Base-by-base conservation (phyloP, 2,113 vertebrate species). In the Leptodactylus fuscus region DNA sequence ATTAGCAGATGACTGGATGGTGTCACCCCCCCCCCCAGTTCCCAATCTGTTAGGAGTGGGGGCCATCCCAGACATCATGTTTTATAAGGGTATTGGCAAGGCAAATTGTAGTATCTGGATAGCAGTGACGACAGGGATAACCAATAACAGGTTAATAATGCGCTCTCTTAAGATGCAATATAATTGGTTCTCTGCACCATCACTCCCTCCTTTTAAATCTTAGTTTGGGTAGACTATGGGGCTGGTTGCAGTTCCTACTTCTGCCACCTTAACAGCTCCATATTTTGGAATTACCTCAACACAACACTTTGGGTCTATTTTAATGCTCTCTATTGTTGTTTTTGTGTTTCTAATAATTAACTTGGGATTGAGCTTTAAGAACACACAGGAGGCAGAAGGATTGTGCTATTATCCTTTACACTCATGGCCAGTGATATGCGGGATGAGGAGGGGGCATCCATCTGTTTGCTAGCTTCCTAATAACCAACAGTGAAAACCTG, bases 1-100 rank as follows among this genome's bases (percentile, higher is more conserved):
- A 81, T 81, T 81, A 81, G 79, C 60, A 51, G 34, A 82, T 82
- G 65, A 36, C 81, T 46, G n/a, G 62, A 70, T 20, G n/a, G 44
- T 70, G 62, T 82, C 44, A 81, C 48, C 32, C 62, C 81, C 32
- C 62, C 81, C 81, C 32, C 32, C 24, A 7, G 62, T 53, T 53
- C 46, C 36, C 81, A 70, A 82, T 70, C 81, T 82, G 81, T 51
- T 82, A 24, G 44, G 41, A 32, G 58, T 24, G 5, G 1, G 15
- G 46, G 48, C 46, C 15, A 32, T n/a, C 41, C 62, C 60, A 34
- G 22, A n/a, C 22, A 41, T 58, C 22, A 44, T 38, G 36, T 41
- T 80, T 44, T 55, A 75, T 46, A 7, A 0, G 4, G 38, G 41
- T 27, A 44, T 36, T 20, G 16, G 32, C 15, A 18, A n/a, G 67